These are phyloP conservation scores for Lutjanus argentimaculatus DNA, from an alignment of 2,797 vertebrate species.

Conservation along the genomic window DNA sequence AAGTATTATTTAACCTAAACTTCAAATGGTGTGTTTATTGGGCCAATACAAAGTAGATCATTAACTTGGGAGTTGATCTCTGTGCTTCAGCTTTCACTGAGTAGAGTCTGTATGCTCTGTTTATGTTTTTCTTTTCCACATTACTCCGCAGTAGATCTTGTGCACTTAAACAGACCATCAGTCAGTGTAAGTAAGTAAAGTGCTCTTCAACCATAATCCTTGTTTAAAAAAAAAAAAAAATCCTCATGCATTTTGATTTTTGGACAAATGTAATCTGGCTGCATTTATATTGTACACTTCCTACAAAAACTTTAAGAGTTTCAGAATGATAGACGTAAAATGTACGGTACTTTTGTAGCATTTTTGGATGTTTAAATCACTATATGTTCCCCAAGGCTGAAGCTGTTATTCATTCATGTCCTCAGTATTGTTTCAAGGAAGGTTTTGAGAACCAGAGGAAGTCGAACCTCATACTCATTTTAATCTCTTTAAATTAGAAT, in stretches of 20 bases:
- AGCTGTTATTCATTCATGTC: not conserved
- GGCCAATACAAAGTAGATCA: not conserved
- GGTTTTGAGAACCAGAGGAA: not conserved
- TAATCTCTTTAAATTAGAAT: not conserved
- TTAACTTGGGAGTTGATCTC: not conserved
- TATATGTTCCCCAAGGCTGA: not conserved
- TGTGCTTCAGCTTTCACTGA: not conserved
- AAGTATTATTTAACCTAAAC: constrained; percentile 2
- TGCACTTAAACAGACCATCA: constrained; percentile 25
- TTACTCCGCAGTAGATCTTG: not conserved
- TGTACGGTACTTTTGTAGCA: not conserved
- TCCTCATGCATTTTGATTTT: not conserved
- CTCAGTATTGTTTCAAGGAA: not conserved
- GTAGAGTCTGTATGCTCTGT: not conserved
- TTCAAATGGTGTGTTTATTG: not conserved
- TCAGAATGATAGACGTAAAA: not conserved
- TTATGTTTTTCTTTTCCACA: constrained; percentile 18
- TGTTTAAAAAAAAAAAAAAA: constrained; percentile 6
- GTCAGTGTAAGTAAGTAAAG: constrained; percentile 1
- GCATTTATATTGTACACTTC: not conserved
- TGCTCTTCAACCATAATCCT: constrained; percentile 33
- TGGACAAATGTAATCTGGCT: constrained; percentile 12
- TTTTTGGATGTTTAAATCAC: not conserved
- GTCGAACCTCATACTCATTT: not conserved
- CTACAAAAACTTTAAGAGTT: not conserved